Evolutionary conservation across 2,888 invertebrate species (phyloP).

Genomic region (Dendrolimus pini): DNA sequence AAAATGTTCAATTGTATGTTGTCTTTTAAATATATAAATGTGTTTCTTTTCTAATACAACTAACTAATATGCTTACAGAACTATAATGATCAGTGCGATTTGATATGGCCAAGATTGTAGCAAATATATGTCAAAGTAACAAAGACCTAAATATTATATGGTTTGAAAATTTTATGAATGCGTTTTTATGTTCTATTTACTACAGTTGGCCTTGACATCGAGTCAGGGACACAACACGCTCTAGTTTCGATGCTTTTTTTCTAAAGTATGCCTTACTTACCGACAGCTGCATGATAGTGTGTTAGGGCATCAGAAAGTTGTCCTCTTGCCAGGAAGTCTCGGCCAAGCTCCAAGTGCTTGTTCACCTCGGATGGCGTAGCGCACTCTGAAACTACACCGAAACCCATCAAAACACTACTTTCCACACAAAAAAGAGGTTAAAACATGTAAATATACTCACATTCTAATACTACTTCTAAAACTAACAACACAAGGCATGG

Average conservation of each 20-base stretch:
- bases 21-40: too few relatives aligned
- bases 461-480: constrained; percentile 82
- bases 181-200: not conserved
- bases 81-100: too few relatives aligned
- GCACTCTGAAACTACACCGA: constrained; percentile 80
- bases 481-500: constrained; percentile 81
- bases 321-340: constrained; percentile 92
- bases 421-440: constrained; percentile 30
- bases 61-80: too few relatives aligned
- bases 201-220: constrained; percentile 7
- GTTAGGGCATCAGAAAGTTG: constrained; percentile 97
- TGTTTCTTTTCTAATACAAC: too few relatives aligned
- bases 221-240: constrained; percentile 9
- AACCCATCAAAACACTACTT: constrained; percentile 26
- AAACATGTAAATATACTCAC: constrained; percentile 51
- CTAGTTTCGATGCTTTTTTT: constrained; percentile 3
- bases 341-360: constrained; percentile 95
- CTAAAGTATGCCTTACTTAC: constrained; percentile 65
- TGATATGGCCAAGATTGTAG: too few relatives aligned
- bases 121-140: too few relatives aligned
- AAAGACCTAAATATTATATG: too few relatives aligned
- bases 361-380: constrained; percentile 88
- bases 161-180: not conserved
- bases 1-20: too few relatives aligned
- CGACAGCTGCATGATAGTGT: constrained; percentile 98